Conservation (phyloP, 2,888 invertebrate genomes). For the Chrysolina haemoptera region DNA sequence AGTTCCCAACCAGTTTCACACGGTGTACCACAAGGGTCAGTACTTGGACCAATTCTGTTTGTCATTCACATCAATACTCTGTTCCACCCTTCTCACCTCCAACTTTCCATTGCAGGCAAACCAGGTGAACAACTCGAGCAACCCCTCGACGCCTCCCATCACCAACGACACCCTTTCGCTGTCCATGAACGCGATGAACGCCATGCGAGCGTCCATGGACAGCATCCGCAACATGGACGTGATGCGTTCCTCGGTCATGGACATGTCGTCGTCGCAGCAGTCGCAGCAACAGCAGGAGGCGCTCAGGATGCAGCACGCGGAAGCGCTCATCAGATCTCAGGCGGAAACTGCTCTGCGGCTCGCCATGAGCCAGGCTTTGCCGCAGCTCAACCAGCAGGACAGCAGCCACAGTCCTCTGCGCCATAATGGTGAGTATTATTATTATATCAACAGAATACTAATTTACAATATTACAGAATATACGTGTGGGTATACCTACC, state of each 20-base stretch:
- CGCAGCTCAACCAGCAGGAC: slow-evolving; percentile 68
- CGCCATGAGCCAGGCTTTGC: slow-evolving; percentile 80
- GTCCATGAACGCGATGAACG: slow-evolving; percentile 74
- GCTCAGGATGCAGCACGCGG: slow-evolving; percentile 77
- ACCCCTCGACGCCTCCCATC: slow-evolving; percentile 70
- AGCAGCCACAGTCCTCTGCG: slow-evolving; percentile 67
- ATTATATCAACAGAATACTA: too few relatives aligned
- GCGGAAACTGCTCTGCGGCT: slow-evolving; percentile 88
- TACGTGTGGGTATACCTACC: too few relatives aligned
- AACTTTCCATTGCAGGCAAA: slow-evolving; percentile 62
- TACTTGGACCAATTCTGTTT: too few relatives aligned
- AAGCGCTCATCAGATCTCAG: slow-evolving; percentile 86
- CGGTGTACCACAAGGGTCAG: too few relatives aligned
- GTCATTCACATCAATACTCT: not conserved
- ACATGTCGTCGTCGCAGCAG: slow-evolving; percentile 67
- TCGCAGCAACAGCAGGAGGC: slow-evolving; percentile 68
- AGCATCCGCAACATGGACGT: slow-evolving; percentile 72
- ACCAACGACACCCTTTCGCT: slow-evolving; percentile 68
- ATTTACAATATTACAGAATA: too few relatives aligned
- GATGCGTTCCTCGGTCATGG: slow-evolving; percentile 72
- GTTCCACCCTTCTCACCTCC: not conserved
- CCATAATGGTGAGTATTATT: slow-evolving; percentile 64
- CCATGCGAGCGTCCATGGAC: slow-evolving; percentile 75
- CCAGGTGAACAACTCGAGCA: slow-evolving; percentile 68
- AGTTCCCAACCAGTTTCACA: too few relatives aligned